Evolutionary conservation across 2,113 vertebrate species (phyloP).

Genomic region (Raphicerus campestris): DNA sequence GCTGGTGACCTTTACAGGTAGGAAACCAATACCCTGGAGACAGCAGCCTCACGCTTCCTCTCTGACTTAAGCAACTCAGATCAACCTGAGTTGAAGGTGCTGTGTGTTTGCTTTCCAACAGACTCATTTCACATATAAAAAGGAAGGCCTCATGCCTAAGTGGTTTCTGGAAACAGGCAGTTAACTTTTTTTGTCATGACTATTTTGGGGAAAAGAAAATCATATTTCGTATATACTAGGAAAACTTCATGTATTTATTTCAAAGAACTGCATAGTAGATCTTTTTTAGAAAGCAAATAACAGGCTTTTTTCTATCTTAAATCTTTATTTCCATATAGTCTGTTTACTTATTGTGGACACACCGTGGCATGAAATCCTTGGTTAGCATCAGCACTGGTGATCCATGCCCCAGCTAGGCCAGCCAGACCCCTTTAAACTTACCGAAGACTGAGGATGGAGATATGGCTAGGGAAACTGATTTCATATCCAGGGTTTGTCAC

Average conservation of each 20-base stretch:
- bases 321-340: not conserved
- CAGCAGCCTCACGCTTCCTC: not conserved
- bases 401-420: not conserved
- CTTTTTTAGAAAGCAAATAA: not conserved
- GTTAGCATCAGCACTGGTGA: not conserved
- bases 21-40: not conserved
- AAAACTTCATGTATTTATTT: not conserved
- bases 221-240: not conserved
- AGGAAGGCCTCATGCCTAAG: not conserved
- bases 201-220: not conserved
- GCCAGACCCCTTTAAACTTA: not conserved
- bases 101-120: not conserved
- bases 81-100: not conserved
- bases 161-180: not conserved
- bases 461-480: not conserved
- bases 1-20: slow-evolving; percentile 76
- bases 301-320: not conserved
- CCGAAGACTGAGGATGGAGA: not conserved
- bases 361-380: not conserved
- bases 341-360: not conserved
- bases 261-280: not conserved
- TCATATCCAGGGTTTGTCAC: not conserved
- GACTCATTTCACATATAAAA: not conserved
- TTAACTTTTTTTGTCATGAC: not conserved
- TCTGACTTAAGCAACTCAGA: not conserved